Base-by-base conservation (phyloP, 2,888 invertebrate genomes). In the Agrochola macilenta region DNA sequence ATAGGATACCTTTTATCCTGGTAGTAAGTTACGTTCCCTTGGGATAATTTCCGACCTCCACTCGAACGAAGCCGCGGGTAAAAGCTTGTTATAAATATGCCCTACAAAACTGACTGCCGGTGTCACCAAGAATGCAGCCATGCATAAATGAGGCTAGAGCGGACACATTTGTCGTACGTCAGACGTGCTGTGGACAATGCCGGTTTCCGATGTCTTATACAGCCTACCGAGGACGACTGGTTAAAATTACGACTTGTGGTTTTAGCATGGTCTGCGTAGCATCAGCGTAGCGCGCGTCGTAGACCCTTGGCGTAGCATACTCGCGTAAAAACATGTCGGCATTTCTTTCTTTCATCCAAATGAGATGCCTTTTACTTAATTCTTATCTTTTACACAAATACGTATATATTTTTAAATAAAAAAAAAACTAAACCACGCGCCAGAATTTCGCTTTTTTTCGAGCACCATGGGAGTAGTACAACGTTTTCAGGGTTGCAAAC, bases 161-260 rank as follows among this genome's bases (percentile, higher is more conserved):
- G 78, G 79, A 78, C 73, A 79, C 76, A 74, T 82, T 79, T 71
- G 30, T 85, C 73, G 79, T 69, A 81, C 70, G 82, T 86, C 84
- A 69, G 68, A 64, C 70, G 12, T 43, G 1, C 65, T 46, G 70
- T 5, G 60, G 79, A 83, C 74, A 75, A 52, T 57, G 79, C 64
- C 58, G 73, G 82, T 61, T 77, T 65, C 65, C 52, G 43, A 26
- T 54, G 73, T 70, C 57, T 39, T 68, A 52, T 52, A 30, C 66
- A 7, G 46, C 26, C 5, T 68, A 14, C 43, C 63, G 69, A 61
- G 63, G 74, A 57, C 69, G 20, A 52, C 72, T 69, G 72, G 69
- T 69, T 70, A 14, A 63, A 66, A 35, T 70, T 70, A 81, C 61
- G 43, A 63, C 66, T 35, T 74, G 20, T 20, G 64, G 26, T n/a